Conservation (phyloP, 2,113 vertebrate genomes). For the Mirza zaza region DNA sequence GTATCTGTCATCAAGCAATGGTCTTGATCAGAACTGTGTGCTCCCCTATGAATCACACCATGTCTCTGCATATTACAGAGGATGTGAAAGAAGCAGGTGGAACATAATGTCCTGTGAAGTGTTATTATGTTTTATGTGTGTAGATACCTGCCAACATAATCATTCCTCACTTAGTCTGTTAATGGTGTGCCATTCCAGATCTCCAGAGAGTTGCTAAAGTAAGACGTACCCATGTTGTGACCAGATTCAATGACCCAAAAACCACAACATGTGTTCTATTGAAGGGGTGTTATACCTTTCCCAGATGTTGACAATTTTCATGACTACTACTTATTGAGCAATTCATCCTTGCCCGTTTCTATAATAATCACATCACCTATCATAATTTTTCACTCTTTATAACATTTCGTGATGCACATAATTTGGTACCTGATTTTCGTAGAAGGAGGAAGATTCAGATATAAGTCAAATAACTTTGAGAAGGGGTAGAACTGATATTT, state of each 20-base stretch:
- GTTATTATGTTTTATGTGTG: not conserved
- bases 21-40: not conserved
- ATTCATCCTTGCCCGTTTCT: not conserved
- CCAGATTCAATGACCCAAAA: slow-evolving; percentile 36
- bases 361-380: not conserved
- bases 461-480: not conserved
- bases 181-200: not conserved
- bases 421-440: not conserved
- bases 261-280: not conserved
- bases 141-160: not conserved
- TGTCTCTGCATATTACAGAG: not conserved
- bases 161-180: not conserved
- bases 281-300: not conserved
- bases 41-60: not conserved
- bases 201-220: not conserved
- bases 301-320: not conserved
- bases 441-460: not conserved
- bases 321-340: not conserved
- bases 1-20: not conserved
- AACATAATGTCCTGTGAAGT: not conserved
- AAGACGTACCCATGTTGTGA: not conserved
- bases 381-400: not conserved
- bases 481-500: not conserved
- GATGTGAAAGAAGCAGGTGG: not conserved
- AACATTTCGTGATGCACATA: not conserved